These are phyloP conservation scores for Gasterosteus aculeatus DNA, from an alignment of 2,113 vertebrate species.

Conservation along the genomic window DNA sequence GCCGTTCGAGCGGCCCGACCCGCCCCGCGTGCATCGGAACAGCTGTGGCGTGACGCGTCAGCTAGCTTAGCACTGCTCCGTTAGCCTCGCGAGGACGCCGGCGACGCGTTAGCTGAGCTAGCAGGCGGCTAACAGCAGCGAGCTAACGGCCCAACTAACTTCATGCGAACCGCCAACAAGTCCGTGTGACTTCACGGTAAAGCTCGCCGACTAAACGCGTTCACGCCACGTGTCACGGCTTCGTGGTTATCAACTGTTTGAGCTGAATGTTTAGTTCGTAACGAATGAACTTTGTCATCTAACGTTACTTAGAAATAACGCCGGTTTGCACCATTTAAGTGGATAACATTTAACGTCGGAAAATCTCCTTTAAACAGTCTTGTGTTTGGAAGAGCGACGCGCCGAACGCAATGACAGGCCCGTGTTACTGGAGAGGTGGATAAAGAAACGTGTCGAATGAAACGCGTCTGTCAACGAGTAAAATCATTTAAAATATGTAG, in stretches of 20 bases:
- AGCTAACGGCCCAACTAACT: conserved; percentile 8
- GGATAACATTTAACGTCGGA: background rate
- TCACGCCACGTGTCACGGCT: fast-evolving
- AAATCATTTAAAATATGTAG: background rate
- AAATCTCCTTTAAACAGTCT: background rate
- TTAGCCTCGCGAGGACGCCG: conserved; percentile 24
- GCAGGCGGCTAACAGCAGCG: background rate
- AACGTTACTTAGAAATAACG: background rate
- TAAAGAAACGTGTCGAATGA: background rate
- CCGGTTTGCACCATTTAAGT: background rate
- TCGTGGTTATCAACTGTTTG: fast-evolving
- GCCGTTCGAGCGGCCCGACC: background rate
- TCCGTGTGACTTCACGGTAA: background rate
- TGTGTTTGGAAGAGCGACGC: fast-evolving
- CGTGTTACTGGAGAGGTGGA: background rate
- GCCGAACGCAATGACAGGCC: background rate
- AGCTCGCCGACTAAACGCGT: too few species aligned
- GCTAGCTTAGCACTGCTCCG: background rate
- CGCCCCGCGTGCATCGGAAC: too few species aligned
- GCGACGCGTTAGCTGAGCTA: conserved; percentile 30
- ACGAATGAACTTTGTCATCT: fast-evolving
- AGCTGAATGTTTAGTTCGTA: background rate
- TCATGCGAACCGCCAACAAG: background rate
- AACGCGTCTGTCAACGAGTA: background rate
- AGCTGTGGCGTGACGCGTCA: too few species aligned